Conservation (phyloP, 1,140 invertebrate genomes). For the Lasaia peninsularis region DNA sequence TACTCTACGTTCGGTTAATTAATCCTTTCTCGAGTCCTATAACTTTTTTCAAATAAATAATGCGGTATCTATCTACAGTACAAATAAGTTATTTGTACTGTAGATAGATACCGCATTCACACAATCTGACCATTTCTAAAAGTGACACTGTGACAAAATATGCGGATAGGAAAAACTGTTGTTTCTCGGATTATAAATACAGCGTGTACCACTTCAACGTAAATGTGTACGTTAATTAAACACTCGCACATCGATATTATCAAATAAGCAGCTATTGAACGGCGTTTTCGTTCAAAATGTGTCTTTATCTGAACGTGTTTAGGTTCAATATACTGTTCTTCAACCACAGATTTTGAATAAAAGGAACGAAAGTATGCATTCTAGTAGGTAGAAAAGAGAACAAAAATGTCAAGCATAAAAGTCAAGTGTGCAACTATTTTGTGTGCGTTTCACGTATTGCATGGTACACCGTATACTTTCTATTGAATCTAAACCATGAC, state of each 20-base stretch:
- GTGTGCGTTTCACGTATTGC: neutral
- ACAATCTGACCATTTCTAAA: neutral
- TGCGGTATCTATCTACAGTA: no score
- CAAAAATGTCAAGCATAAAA: neutral
- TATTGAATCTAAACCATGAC: neutral
- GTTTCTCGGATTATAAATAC: neutral
- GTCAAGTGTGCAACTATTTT: neutral
- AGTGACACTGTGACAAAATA: neutral
- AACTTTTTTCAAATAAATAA: no score
- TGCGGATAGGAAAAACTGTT: neutral
- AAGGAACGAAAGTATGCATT: constrained; percentile 1
- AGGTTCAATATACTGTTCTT: neutral
- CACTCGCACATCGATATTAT: constrained; percentile 14
- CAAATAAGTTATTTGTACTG: no score
- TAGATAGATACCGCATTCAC: no score
- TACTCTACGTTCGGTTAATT: no score
- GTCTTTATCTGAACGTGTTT: neutral
- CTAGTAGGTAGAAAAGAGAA: neutral
- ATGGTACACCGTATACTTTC: neutral
- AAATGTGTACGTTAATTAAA: constrained; percentile 27
- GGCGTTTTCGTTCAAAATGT: neutral
- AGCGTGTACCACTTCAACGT: constrained; percentile 13
- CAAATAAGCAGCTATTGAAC: neutral
- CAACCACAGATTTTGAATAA: neutral
- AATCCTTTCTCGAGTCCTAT: no score